Evolutionary conservation across 2,888 invertebrate species (phyloP), one percentile per base, ranked within the genome.

Genomic region (Philopedon plagiatum): DNA sequence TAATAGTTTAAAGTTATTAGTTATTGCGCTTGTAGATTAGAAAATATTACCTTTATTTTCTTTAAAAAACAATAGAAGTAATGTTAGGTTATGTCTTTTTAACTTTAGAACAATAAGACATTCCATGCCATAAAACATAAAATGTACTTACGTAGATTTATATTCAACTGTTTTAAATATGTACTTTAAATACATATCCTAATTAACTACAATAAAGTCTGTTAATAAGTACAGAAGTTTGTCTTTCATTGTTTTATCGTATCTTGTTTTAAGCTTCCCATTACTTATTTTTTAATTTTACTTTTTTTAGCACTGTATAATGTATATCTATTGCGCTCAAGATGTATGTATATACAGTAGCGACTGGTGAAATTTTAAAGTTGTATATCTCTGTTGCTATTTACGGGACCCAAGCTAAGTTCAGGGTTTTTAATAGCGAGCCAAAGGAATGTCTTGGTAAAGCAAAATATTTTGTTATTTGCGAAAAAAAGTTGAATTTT

Each of bases 51-150:
- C 11, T 58, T 58, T 39, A 29, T 39, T 39, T 23, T 41, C 32
- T 7, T 58, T n/a, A n/a, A n/a, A 58, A 58, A 41, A 41, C 15
- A 11, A 39, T 39, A 39, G 2, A 39, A 7, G 5, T 29, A 11
- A 11, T 51, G 19, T 19, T 32, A 32, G 49, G 23, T 32, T 4
- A 9, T 64, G 57, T 57, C 32, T 57, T 67, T 34, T 37, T 68
- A 68, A 68, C 51, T 39, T 51, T 54, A 61, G 60, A 8, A 5
- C 58, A 29, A 26, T 32, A 39, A 15, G 56, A 69, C 56, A 69
- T 69, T 69, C 62, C 69, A 69, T 69, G 69, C 69, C 69, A 69
- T 69, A 56, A 56, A 58, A 21, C 3, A 11, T 60, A 60, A 34
- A 62, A 46, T 46, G 61, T 61, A 61, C 61, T 61, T 61, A 61